Evolutionary conservation across 2,888 invertebrate species (phyloP).

Genomic region (Pollenia angustigena): DNA sequence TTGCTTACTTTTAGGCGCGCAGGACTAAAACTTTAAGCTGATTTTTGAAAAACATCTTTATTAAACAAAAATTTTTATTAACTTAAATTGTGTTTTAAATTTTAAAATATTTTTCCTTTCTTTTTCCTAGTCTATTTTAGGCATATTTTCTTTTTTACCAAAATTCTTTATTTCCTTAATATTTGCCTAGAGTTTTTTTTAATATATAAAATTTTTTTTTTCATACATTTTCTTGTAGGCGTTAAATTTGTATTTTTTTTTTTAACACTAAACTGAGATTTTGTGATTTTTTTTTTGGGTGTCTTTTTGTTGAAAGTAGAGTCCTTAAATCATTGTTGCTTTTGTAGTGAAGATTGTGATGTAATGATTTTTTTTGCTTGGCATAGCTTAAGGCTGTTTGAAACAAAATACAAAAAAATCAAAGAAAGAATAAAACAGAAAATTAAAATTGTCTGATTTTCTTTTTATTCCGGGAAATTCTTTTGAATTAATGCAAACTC

Average conservation of each 20-base stretch:
- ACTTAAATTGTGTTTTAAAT: neutral
- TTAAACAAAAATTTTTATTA: neutral
- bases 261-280: conserved; percentile 25
- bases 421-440: neutral
- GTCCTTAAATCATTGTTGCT: conserved; percentile 58
- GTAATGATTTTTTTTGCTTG: conserved; percentile 51
- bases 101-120: neutral
- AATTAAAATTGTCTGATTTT: conserved; percentile 54
- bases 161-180: too few relatives aligned
- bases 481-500: neutral
- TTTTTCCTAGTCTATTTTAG: conserved; percentile 13
- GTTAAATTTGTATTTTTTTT: conserved; percentile 41
- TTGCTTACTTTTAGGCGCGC: conserved; percentile 67
- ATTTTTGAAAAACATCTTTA: conserved; percentile 1
- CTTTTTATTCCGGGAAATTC: neutral
- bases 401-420: neutral
- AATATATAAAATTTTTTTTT: neutral
- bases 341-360: conserved; percentile 50
- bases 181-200: neutral
- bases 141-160: too few relatives aligned
- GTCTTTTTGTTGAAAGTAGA: conserved; percentile 13
- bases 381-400: conserved; percentile 49
- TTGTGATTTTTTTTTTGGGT: conserved; percentile 8
- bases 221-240: conserved; percentile 54
- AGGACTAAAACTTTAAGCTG: conserved; percentile 47